A percentile compares a stretch with the other conserved stretches of the same genome.
Evolutionary conservation across 2,888 invertebrate species (phyloP).

Genomic region (Parthenolecanium corni): DNA sequence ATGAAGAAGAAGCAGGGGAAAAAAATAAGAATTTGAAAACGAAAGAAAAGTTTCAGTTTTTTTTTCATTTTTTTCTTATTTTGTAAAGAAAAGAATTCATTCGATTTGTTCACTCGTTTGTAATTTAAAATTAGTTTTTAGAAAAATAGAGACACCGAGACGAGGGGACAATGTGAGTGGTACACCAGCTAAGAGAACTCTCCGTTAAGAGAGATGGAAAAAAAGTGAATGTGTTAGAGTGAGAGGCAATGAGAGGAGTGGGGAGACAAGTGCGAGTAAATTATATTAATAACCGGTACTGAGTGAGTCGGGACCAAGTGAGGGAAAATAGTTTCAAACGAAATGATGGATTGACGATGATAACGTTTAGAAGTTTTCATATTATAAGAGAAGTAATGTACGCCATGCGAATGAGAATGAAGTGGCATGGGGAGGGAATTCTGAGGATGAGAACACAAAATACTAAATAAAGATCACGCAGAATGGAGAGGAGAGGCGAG

Average conservation of each 20-base stretch:
- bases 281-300: slow-evolving; percentile 4
- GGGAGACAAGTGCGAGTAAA: slow-evolving; percentile 1
- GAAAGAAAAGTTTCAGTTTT: no score
- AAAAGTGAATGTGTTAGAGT: no score
- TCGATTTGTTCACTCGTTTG: not conserved
- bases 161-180: no score
- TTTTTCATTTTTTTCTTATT: no score
- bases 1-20: no score
- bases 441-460: no score
- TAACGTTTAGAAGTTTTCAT: slow-evolving; percentile 19
- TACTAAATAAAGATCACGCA: no score
- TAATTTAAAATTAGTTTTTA: slow-evolving; percentile 3
- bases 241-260: not conserved
- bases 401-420: not conserved
- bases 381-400: not conserved
- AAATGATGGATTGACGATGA: slow-evolving; percentile 23
- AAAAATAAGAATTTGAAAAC: no score
- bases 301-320: not conserved
- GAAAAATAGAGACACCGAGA: not conserved
- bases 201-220: no score
- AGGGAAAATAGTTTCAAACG: slow-evolving; percentile 6
- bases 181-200: no score
- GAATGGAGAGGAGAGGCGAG: not conserved
- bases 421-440: not conserved
- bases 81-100: not conserved